Conservation (phyloP, 2,888 invertebrate genomes). For the Polia nebulosa region DNA sequence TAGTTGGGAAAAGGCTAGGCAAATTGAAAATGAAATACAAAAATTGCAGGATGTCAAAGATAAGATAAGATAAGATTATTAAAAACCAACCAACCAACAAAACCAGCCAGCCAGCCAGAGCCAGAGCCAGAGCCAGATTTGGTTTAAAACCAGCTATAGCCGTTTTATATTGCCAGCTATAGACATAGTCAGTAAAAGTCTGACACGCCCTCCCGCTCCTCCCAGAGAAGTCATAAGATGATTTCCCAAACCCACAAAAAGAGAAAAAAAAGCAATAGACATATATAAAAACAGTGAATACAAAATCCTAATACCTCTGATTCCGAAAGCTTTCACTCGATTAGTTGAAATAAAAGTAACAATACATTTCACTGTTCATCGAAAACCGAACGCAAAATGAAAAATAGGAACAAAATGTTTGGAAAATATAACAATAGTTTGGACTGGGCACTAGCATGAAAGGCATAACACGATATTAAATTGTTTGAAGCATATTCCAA, state of each 20-base stretch:
- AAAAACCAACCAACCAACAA: no score
- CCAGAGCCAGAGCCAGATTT: no score
- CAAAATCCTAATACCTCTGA: slow-evolving; percentile 14
- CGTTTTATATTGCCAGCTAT: no score
- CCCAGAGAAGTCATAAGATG: no score
- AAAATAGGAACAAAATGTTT: slow-evolving; percentile 39
- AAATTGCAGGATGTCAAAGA: no score
- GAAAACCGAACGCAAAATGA: slow-evolving; percentile 43
- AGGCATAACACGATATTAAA: slow-evolving; percentile 1
- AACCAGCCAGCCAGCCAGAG: no score
- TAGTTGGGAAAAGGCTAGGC: no score
- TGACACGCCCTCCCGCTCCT: no score
- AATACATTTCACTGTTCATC: slow-evolving; percentile 31
- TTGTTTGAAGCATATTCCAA: neutral
- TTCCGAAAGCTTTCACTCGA: slow-evolving; percentile 32
- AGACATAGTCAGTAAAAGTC: no score
- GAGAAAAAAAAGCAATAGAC: neutral
- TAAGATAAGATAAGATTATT: no score
- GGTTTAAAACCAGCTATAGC: no score
- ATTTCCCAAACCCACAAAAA: neutral
- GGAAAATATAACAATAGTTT: slow-evolving; percentile 31
- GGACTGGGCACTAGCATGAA: neutral
- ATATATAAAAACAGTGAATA: neutral
- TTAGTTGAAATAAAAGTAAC: slow-evolving; percentile 36
- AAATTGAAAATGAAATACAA: no score